Base-by-base conservation (phyloP, 1,140 invertebrate species). In the Nebria ingens region DNA sequence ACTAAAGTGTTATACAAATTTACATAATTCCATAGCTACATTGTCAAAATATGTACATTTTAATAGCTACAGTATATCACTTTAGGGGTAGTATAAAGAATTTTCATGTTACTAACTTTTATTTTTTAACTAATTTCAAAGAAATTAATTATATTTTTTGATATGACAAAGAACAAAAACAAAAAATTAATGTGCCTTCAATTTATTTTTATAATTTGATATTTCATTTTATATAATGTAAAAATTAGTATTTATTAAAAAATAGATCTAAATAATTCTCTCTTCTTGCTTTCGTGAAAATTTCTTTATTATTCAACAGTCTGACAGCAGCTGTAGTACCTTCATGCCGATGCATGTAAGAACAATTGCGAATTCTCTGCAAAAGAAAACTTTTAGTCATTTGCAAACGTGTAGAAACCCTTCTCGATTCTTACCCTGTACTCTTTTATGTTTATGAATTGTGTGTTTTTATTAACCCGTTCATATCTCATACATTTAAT, bases 331-430 rank as follows among this genome's bases (percentile, higher is more conserved):
- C 64, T 22, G 60, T 54, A 1, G 64, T 65, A 19, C 61, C 59
- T 56, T 65, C 61, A 42, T 67, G 65, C 25, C 56, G 51, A 40
- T 67, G 65, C 56, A 61, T 64, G 51, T 63, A 67, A 4, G 59
- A 62, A 52, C 64, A 67, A 51, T 67, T 66, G 45, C 64, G 52
- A 19, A 67, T 66, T 64, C 63, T 64, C 65, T 65, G 45, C 56
- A 66, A 64, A 57, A 19, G 21, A 21, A 25, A 3, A 21, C 2
- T 22, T 21, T 21, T 22, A 12, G n/a, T 54, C 9, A 13, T 4
- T 25, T 6, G 2, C 9, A 54, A 15, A 20, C n/a, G 19, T 19
- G 25, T 19, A 4, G 13, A 49, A 12, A 29, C 34, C 22, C 12
- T 50, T 55, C 17, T 54, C 9, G 19, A 56, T 56, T 38, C 42